Evolutionary conservation across 2,888 invertebrate genomes (phyloP), one percentile per base, ranked within the genome.

Genomic region (Platerodrilus igneus): DNA sequence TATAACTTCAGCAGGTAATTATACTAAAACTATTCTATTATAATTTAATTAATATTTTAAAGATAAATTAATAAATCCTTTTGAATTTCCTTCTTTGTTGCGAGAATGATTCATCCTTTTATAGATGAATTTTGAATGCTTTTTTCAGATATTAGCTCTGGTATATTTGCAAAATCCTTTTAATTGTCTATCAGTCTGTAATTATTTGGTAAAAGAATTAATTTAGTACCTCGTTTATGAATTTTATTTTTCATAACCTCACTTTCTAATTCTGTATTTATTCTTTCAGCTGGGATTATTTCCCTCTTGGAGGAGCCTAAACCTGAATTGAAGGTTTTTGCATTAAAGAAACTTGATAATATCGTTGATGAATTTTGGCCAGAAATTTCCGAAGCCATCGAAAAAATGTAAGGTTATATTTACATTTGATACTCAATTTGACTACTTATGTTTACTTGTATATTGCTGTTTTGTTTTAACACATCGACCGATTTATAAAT

Each of bases 301-400:
- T 91, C 95, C 71, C 81, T 96, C 58, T 75, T 96, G 54, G 94
- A 96, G 68, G 96, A 96, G 70, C 86, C 90, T 33, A 87, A 90
- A 76, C 80, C 88, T 8, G 93, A 95, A 69, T 75, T 96, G 41
- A 93, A 95, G 71, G 83, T 89, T 15, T 96, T 94, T 66, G 95
- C 96, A 9, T 70, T 97, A 57, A 86, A 86, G 61, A 93, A 94
- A 64, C 74, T 97, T 57, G 88, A 96, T 70, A 78, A 81, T 61
- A 90, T 97, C 58, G 95, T 96, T 1, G 93, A 96, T 67, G 90
- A 93, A 65, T 97, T 97, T 72, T 97, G 96, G 96, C 92, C 96
- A 5, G 96, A 97, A 73, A 96, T 97, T 56, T 94, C 95, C 0
- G 96, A 97, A 70, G 90, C 94, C 8, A 92, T 97, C 56, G 90